Evolutionary conservation across 2,888 invertebrate species (phyloP).

Genomic region (Metopia argyrocephala): DNA sequence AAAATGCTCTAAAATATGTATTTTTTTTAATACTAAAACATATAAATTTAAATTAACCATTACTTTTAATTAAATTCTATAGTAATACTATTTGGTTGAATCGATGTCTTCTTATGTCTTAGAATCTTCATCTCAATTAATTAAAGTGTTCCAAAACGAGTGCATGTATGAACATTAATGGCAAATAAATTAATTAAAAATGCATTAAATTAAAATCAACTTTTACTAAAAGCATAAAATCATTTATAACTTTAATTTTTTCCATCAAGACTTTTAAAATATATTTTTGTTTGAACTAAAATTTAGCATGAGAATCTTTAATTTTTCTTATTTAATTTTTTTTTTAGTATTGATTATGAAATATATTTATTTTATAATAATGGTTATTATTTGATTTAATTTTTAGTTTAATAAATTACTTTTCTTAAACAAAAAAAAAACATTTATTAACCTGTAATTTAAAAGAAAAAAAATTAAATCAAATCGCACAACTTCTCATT

Average conservation of each 20-base stretch:
- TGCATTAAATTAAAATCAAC: conserved; percentile 20
- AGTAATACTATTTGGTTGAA: too few relatives aligned
- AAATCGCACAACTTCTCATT: conserved; percentile 24
- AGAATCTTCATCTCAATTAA: neutral
- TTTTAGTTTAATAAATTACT: conserved; percentile 56
- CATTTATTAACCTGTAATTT: conserved; percentile 52
- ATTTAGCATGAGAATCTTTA: conserved; percentile 23
- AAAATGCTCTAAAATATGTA: too few relatives aligned
- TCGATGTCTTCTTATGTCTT: neutral
- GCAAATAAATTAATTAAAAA: conserved; percentile 22
- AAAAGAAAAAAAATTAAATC: conserved; percentile 15
- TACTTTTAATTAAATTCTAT: too few relatives aligned
- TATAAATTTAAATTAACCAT: too few relatives aligned
- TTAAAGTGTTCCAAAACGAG: neutral
- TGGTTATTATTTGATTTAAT: conserved; percentile 48
- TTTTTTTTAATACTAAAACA: too few relatives aligned
- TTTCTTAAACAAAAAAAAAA: conserved; percentile 22
- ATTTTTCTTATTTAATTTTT: neutral
- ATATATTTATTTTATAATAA: conserved; percentile 53
- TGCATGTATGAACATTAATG: conserved; percentile 15
- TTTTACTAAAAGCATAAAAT: conserved; percentile 12
- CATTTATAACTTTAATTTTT: neutral
- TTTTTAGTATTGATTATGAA: conserved; percentile 26
- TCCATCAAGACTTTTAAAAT: neutral
- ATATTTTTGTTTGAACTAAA: conserved; percentile 3